Evolutionary conservation across 2,797 vertebrate species (phyloP).

Genomic region (Sebastes wilsoni): DNA sequence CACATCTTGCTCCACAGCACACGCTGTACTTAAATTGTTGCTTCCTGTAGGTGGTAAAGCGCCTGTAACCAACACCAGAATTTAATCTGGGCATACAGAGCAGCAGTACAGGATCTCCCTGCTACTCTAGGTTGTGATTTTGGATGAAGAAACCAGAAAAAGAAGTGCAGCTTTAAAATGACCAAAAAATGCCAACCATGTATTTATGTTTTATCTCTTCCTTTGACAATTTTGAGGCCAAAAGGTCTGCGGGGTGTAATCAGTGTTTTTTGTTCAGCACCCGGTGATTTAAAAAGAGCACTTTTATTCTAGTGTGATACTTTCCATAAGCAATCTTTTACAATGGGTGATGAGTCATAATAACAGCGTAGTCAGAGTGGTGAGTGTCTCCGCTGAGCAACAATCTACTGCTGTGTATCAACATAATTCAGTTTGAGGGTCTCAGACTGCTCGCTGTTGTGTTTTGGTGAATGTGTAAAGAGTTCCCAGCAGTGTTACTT

Average conservation of each 20-base stretch:
- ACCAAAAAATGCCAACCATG: not conserved
- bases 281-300: not conserved
- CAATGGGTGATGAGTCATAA: not conserved
- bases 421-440: not conserved
- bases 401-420: not conserved
- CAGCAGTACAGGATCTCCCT: not conserved
- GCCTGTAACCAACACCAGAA: not conserved
- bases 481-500: not conserved
- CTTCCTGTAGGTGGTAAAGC: not conserved
- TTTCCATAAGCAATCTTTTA: not conserved
- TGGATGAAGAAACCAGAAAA: not conserved
- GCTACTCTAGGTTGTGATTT: not conserved
- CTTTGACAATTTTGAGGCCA: not conserved
- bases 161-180: not conserved
- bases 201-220: not conserved
- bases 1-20: not conserved
- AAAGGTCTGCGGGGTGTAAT: not conserved
- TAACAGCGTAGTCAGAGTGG: not conserved
- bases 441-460: not conserved
- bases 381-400: not conserved
- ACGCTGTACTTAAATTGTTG: not conserved
- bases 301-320: not conserved
- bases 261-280: not conserved
- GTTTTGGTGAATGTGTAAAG: slow-evolving; percentile 3
- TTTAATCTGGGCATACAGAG: not conserved